These are phyloP conservation scores for Sturnira hondurensis DNA, from an alignment of 2,113 vertebrate genomes.

Conservation along the genomic window DNA sequence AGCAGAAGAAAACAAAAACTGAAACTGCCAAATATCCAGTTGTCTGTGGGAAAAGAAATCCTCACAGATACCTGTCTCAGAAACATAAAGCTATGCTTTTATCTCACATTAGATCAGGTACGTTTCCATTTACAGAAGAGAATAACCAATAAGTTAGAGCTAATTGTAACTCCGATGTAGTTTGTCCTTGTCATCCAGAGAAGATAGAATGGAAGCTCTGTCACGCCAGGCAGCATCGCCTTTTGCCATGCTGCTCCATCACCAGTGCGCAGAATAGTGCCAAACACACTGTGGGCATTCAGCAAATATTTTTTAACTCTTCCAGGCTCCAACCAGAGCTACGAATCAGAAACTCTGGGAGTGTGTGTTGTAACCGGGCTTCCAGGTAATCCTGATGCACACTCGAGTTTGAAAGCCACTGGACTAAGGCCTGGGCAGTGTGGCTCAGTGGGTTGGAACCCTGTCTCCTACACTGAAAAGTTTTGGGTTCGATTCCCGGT, in stretches of 20 bases:
- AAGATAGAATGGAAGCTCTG: neutral
- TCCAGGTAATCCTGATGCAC: neutral
- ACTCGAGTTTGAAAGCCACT: neutral
- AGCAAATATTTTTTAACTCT: neutral
- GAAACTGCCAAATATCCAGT: neutral
- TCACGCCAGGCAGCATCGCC: neutral
- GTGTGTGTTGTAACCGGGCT: neutral
- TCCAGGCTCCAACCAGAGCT: neutral
- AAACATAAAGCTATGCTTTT: neutral
- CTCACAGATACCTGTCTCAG: neutral
- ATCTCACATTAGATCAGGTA: neutral
- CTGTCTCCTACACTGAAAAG: too few relatives aligned
- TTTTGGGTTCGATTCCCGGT: too few relatives aligned
- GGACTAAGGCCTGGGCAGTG: neutral
- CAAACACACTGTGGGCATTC: neutral
- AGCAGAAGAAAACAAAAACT: neutral
- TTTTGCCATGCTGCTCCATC: neutral
- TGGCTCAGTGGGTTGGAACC: too few relatives aligned
- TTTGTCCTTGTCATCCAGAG: neutral
- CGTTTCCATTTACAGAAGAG: neutral
- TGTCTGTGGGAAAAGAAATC: neutral
- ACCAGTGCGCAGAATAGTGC: neutral
- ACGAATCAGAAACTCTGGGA: neutral
- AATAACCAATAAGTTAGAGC: neutral
- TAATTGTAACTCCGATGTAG: neutral